Evolutionary conservation across 2,888 invertebrate species (phyloP).

Genomic region (Caenorhabditis imperialis): DNA sequence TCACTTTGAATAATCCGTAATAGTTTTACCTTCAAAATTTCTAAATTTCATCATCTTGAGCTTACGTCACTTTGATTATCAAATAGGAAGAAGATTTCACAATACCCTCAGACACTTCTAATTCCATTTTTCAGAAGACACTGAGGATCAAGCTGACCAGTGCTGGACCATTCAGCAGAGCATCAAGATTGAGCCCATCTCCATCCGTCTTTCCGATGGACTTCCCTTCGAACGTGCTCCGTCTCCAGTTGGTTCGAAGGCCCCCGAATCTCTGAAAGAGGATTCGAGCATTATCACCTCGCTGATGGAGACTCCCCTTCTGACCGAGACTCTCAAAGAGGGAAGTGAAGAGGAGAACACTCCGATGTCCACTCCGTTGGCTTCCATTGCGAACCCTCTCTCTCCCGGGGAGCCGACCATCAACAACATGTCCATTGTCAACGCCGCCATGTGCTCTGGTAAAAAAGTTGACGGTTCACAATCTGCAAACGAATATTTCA

Average conservation of each 20-base stretch:
- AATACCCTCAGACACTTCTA: too few relatives aligned
- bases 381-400: slow-evolving; percentile 29
- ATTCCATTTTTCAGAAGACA: slow-evolving; percentile 18
- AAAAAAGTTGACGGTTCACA: not conserved
- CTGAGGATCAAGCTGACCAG: slow-evolving; percentile 31
- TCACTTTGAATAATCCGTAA: too few relatives aligned
- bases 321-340: slow-evolving; percentile 17
- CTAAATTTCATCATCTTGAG: not conserved
- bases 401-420: slow-evolving; percentile 12
- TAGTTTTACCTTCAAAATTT: too few relatives aligned
- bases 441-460: slow-evolving; percentile 26
- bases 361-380: slow-evolving; percentile 32
- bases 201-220: slow-evolving; percentile 5
- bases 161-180: slow-evolving; percentile 48
- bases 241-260: slow-evolving; percentile 21
- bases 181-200: slow-evolving; percentile 46
- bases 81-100: too few relatives aligned
- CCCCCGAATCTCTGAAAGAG: slow-evolving; percentile 26
- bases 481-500: not conserved
- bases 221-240: not conserved
- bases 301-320: slow-evolving; percentile 7
- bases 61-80: not conserved
- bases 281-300: slow-evolving; percentile 24
- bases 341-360: slow-evolving; percentile 6
- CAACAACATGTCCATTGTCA: slow-evolving; percentile 27